A percentile compares a stretch with the other conserved stretches of the same genome.
These are phyloP conservation scores for Monomorium pharaonis DNA, from an alignment of 1,140 invertebrate genomes.

Conservation along the genomic window DNA sequence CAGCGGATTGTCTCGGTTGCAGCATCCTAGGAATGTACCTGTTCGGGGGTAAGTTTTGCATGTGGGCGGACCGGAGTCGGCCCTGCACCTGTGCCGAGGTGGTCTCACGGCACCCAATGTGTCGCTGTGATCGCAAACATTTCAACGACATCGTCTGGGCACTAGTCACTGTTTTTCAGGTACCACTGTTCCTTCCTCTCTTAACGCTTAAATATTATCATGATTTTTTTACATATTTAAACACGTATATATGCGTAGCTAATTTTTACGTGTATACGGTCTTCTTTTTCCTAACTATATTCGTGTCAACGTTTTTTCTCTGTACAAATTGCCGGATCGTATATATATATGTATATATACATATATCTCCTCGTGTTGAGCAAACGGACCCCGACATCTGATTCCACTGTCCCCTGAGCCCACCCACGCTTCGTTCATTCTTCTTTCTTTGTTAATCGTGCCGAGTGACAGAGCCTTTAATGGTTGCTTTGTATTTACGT, in stretches of 20 bases:
- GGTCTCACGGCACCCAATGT: slow-evolving; percentile 93
- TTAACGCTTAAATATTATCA: slow-evolving; percentile 48
- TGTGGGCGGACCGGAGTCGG: slow-evolving; percentile 93
- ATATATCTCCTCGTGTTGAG: slow-evolving; percentile 38
- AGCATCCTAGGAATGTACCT: slow-evolving; percentile 99
- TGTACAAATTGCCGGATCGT: slow-evolving; percentile 25
- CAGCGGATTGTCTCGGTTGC: slow-evolving; percentile 86
- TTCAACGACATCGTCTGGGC: slow-evolving; percentile 99
- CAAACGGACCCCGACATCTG: slow-evolving; percentile 20
- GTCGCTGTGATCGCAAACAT: slow-evolving; percentile 98
- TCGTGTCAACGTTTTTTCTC: slow-evolving; percentile 26
- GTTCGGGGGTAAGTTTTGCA: slow-evolving; percentile 99
- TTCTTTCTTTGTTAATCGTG: slow-evolving; percentile 45
- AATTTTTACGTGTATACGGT: slow-evolving; percentile 25
- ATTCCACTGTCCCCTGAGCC: background rate
- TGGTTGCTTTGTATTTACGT: slow-evolving; percentile 56
- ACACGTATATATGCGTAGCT: slow-evolving; percentile 22
- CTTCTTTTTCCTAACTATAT: slow-evolving; percentile 10
- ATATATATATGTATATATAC: slow-evolving; percentile 30
- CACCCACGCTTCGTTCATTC: slow-evolving; percentile 39
- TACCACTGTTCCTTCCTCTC: slow-evolving; percentile 84
- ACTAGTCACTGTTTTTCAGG: slow-evolving; percentile 98
- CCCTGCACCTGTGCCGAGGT: slow-evolving; percentile 97
- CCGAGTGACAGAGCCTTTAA: slow-evolving; percentile 37
- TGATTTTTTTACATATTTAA: background rate